phyloP scores from a whole-genome alignment of 2,113 vertebrate species.

The Elephantulus edwardii region DNA sequence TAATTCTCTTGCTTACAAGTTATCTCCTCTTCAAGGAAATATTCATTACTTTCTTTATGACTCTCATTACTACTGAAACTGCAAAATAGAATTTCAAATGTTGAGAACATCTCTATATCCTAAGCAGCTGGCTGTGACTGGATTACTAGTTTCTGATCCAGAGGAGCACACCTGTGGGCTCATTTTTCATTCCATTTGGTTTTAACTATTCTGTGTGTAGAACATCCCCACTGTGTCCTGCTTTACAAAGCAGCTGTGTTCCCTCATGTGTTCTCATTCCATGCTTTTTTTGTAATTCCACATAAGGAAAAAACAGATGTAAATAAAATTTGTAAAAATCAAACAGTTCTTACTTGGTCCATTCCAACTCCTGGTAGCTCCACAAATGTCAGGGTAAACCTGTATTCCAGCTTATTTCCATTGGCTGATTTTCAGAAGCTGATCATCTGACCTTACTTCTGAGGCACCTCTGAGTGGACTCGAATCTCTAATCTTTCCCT shows the following conservation, averaged over 20 bases:
- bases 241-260: not conserved
- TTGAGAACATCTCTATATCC: not conserved
- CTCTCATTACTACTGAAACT: not conserved
- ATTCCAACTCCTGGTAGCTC: not conserved
- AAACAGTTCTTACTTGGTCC: not conserved
- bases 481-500: not conserved
- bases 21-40: not conserved
- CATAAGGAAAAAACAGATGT: constrained; percentile 23
- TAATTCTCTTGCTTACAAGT: constrained; percentile 37
- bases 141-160: not conserved
- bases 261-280: not conserved
- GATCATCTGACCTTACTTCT: too few relatives aligned
- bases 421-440: too few relatives aligned
- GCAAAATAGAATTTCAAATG: constrained; percentile 23
- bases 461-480: not conserved
- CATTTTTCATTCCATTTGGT: not conserved
- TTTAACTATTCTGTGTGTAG: not conserved
- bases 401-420: too few relatives aligned
- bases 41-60: constrained; percentile 7
- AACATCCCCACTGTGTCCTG: not conserved
- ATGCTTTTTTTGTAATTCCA: not conserved
- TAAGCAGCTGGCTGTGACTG: not conserved
- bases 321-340: not conserved
- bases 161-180: not conserved
- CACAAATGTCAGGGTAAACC: not conserved